Percentiles rank a stretch among this genome's conserved stretches.
Evolutionary conservation across 2,113 vertebrate genomes (phyloP).

Genomic region (Cavia porcellus): DNA sequence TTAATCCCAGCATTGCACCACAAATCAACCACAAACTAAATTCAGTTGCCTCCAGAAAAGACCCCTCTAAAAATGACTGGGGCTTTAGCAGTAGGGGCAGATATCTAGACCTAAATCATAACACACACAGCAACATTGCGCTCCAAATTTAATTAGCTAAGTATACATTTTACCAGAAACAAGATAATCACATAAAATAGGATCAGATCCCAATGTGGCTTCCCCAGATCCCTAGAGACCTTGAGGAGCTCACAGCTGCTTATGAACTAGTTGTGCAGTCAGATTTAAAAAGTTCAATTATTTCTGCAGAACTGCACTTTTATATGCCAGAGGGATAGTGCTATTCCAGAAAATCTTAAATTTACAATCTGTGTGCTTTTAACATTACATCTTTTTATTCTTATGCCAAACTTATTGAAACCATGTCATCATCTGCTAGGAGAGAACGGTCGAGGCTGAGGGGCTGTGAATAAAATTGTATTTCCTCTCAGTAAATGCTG

Average conservation of each 20-base stretch:
- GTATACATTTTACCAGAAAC: neutral
- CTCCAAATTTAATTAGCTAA: neutral
- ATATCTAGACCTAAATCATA: neutral
- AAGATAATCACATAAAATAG: neutral
- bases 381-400: neutral
- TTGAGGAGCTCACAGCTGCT: neutral
- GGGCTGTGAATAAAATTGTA: neutral
- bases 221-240: neutral
- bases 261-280: neutral
- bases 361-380: neutral
- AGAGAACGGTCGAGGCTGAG: neutral
- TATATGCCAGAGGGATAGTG: neutral
- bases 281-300: neutral
- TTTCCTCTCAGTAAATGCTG: neutral
- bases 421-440: neutral
- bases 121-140: neutral
- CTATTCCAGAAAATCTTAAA: neutral
- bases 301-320: neutral
- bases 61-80: neutral
- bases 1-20: neutral
- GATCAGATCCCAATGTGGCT: neutral
- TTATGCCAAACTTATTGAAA: neutral
- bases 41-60: neutral
- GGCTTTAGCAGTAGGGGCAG: neutral
- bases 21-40: neutral